These are phyloP conservation scores for Aphelocoma coerulescens DNA, from an alignment of 2,113 vertebrate species.

Conservation along the genomic window DNA sequence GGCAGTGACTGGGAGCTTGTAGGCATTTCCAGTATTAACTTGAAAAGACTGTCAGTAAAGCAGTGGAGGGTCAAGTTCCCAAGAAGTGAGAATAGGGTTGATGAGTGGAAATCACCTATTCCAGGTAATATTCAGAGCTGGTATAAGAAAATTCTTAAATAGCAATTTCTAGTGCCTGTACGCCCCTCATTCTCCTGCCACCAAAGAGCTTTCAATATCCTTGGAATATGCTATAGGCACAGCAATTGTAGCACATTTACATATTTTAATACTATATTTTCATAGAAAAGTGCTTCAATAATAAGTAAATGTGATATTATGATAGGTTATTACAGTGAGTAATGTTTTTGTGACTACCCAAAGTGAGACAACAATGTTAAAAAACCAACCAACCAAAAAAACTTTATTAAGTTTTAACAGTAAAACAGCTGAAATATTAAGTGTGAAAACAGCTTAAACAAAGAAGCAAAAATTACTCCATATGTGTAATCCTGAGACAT, in stretches of 20 bases:
- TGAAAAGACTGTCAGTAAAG: not conserved
- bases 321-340: not conserved
- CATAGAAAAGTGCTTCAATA: not conserved
- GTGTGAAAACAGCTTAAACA: not conserved
- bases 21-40: not conserved
- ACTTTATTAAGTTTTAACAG: rapidly evolving
- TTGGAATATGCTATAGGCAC: not conserved
- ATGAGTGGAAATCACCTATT: not conserved
- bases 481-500: not conserved
- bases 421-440: not conserved
- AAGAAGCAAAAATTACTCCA: not conserved
- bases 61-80: not conserved
- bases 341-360: not conserved
- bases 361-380: not conserved
- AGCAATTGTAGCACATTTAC: not conserved
- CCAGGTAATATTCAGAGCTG: not conserved
- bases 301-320: not conserved
- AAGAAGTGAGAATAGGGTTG: not conserved
- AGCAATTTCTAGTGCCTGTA: not conserved
- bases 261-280: not conserved
- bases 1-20: not conserved
- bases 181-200: not conserved
- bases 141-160: not conserved
- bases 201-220: not conserved
- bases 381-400: not conserved